A percentile compares a stretch with the other conserved stretches of the same genome.
Evolutionary conservation across 2,113 vertebrate genomes (phyloP).

Genomic region (Chrysemys picta): DNA sequence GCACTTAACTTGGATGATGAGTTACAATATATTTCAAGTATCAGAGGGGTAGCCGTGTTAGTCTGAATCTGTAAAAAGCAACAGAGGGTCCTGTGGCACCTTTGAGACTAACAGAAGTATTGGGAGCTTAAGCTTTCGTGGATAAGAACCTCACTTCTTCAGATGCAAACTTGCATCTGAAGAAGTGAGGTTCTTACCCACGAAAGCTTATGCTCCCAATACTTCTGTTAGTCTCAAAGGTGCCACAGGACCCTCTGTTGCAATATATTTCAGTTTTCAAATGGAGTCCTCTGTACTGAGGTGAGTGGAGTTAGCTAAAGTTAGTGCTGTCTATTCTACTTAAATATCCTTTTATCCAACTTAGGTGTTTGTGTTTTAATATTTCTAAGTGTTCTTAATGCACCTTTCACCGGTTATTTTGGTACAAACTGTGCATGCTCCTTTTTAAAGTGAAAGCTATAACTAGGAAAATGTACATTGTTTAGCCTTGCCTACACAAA

Average conservation of each 20-base stretch:
- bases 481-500: neutral
- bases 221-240: too few species aligned
- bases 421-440: neutral
- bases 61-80: too few species aligned
- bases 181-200: too few species aligned
- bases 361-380: neutral
- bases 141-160: too few species aligned
- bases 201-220: too few species aligned
- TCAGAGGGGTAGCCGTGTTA: too few species aligned
- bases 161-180: too few species aligned
- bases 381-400: neutral
- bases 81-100: too few species aligned
- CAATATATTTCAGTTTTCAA: neutral
- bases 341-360: neutral
- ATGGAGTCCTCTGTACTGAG: neutral
- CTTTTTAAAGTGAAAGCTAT: neutral
- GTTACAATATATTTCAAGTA: neutral
- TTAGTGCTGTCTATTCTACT: neutral
- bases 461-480: neutral
- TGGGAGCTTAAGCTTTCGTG: too few species aligned
- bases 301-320: neutral
- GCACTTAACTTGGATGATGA: conserved; percentile 33
- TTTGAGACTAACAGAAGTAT: too few species aligned
- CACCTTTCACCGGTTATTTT: neutral
- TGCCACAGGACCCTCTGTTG: too few species aligned